Conservation (phyloP, 1,140 invertebrate species). For the Cyclina sinensis region DNA sequence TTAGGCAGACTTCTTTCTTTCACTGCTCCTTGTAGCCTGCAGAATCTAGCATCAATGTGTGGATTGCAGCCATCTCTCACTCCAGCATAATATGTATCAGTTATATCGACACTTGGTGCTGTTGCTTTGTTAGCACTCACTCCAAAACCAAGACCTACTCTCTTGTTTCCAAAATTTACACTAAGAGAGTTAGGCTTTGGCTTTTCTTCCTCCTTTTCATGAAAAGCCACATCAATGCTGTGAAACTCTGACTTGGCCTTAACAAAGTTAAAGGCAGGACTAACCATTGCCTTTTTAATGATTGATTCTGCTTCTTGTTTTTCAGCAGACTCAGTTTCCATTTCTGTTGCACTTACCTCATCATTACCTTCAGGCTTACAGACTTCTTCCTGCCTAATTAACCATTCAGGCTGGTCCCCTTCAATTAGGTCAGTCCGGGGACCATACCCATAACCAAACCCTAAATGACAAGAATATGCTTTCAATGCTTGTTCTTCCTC, state of each 20-base stretch:
- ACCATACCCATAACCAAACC: conserved; percentile 54
- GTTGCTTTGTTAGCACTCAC: not conserved
- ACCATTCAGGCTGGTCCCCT: conserved; percentile 31
- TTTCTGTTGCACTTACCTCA: not conserved
- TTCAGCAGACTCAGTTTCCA: not conserved
- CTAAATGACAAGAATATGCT: conserved; percentile 20
- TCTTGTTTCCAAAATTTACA: conserved; percentile 55
- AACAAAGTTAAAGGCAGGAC: conserved; percentile 55
- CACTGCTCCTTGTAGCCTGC: conserved; percentile 22
- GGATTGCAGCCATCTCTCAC: conserved; percentile 35
- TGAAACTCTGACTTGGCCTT: conserved; percentile 58
- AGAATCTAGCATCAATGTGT: conserved; percentile 43
- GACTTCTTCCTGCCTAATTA: not conserved
- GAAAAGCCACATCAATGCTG: conserved; percentile 65
- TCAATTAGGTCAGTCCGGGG: conserved; percentile 26
- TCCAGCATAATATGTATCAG: not conserved
- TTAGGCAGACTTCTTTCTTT: conserved; percentile 24
- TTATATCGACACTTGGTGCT: not conserved
- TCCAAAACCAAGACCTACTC: conserved; percentile 51
- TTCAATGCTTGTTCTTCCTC: conserved; percentile 54
- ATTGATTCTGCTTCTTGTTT: not conserved
- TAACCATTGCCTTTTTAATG: conserved; percentile 53
- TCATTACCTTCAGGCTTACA: not conserved
- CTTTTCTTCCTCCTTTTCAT: conserved; percentile 43
- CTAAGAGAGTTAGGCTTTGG: conserved; percentile 37